Evolutionary conservation across 2,888 invertebrate genomes (phyloP).

Genomic region (Microdon myrmicae): DNA sequence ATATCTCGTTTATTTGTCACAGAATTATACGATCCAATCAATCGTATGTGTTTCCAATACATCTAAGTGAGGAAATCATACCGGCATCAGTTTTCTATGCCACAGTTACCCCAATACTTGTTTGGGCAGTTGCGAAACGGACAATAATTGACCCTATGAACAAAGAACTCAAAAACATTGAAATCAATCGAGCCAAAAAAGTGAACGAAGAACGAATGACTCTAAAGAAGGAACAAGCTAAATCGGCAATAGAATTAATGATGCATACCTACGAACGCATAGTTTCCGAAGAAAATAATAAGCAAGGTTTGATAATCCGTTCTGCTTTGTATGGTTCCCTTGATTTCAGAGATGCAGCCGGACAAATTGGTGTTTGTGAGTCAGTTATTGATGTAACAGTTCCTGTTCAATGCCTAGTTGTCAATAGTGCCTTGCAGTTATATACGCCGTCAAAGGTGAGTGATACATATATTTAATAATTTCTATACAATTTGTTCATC

Average conservation of each 20-base stretch:
- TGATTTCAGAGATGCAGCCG: constrained; percentile 59
- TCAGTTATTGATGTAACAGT: constrained; percentile 87
- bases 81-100: constrained; percentile 94
- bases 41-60: constrained; percentile 87
- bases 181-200: constrained; percentile 84
- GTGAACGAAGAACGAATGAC: constrained; percentile 78
- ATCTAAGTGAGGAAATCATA: constrained; percentile 88
- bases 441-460: constrained; percentile 87
- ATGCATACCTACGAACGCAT: constrained; percentile 87
- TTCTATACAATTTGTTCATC: constrained; percentile 6
- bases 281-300: constrained; percentile 81
- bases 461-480: neutral
- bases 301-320: constrained; percentile 85
- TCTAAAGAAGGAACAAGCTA: constrained; percentile 85
- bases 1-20: constrained; percentile 54
- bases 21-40: constrained; percentile 89
- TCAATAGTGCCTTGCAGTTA: constrained; percentile 87
- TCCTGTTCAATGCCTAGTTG: constrained; percentile 92
- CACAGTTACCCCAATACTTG: constrained; percentile 84
- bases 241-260: constrained; percentile 90
- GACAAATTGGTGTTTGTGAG: constrained; percentile 65
- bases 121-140: constrained; percentile 84
- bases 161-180: constrained; percentile 79
- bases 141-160: constrained; percentile 86
- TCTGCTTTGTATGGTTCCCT: constrained; percentile 85